Percentiles rank a stretch among this genome's conserved stretches.
Conservation (phyloP, 2,888 invertebrate genomes). For the Hoplodrina ambigua region DNA sequence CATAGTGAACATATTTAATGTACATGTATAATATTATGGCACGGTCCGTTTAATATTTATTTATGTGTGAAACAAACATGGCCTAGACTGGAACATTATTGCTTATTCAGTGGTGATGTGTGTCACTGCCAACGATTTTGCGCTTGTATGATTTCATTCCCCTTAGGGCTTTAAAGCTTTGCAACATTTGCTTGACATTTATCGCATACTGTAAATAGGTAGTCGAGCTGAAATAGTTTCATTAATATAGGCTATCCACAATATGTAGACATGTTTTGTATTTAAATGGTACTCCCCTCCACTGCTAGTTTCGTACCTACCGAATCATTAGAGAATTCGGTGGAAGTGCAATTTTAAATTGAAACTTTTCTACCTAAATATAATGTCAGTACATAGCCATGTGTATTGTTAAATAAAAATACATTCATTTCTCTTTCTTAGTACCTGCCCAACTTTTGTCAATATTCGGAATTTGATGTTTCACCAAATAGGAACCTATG, state of each 20-base stretch:
- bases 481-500: neutral
- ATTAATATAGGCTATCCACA: neutral
- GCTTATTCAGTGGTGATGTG: slow-evolving; percentile 79
- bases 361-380: too few relatives aligned
- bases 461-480: slow-evolving; percentile 9
- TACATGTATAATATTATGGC: slow-evolving; percentile 62
- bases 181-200: slow-evolving; percentile 67
- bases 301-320: too few relatives aligned
- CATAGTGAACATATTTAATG: slow-evolving; percentile 48
- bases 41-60: slow-evolving; percentile 76
- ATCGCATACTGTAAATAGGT: slow-evolving; percentile 39
- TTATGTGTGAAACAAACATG: slow-evolving; percentile 77
- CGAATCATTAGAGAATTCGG: too few relatives aligned
- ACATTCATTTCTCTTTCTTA: neutral
- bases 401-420: too few relatives aligned
- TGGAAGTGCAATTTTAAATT: too few relatives aligned
- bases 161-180: slow-evolving; percentile 73
- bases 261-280: neutral
- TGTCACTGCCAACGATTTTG: slow-evolving; percentile 86
- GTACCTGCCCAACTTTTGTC: neutral
- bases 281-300: too few relatives aligned
- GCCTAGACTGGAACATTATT: slow-evolving; percentile 76
- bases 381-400: too few relatives aligned
- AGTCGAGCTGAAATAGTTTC: slow-evolving; percentile 43
- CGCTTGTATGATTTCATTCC: slow-evolving; percentile 78